phyloP scores from a whole-genome alignment of 2,888 invertebrate species.

The Poecilus cupreus region DNA sequence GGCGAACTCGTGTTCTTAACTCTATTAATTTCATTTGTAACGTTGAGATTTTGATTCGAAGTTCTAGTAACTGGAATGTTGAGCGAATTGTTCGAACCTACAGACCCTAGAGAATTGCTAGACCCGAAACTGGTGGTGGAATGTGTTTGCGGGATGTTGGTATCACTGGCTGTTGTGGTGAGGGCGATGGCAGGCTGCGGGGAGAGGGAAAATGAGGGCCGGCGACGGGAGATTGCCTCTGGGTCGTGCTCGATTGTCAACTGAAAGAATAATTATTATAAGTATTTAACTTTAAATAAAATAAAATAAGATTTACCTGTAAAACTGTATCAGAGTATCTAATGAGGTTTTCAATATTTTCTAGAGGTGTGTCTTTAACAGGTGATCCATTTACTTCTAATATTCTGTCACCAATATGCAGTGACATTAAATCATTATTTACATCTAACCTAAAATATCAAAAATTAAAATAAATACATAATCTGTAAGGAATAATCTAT shows the following conservation, averaged over 20 bases:
- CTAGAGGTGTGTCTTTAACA: constrained; percentile 85
- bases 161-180: constrained; percentile 72
- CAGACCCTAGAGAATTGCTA: constrained; percentile 21
- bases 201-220: constrained; percentile 63
- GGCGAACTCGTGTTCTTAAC: constrained; percentile 58
- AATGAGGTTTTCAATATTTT: constrained; percentile 85
- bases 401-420: constrained; percentile 94
- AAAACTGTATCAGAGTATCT: constrained; percentile 83
- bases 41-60: constrained; percentile 58
- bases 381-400: constrained; percentile 95
- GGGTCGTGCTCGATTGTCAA: constrained; percentile 94
- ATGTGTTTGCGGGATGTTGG: constrained; percentile 68
- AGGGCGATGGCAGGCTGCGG: constrained; percentile 67
- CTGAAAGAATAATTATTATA: constrained; percentile 72
- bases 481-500: too few species aligned
- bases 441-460: constrained; percentile 82
- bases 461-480: background rate
- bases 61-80: constrained; percentile 63
- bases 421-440: constrained; percentile 86
- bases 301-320: constrained; percentile 76
- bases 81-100: constrained; percentile 64
- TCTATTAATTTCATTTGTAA: constrained; percentile 48
- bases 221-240: constrained; percentile 79
- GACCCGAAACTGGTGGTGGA: constrained; percentile 38
- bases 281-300: background rate